A percentile compares a stretch with the other conserved stretches of the same genome.
phyloP scores from a whole-genome alignment of 2,888 invertebrate genomes.

The Hypomecis punctinalis region DNA sequence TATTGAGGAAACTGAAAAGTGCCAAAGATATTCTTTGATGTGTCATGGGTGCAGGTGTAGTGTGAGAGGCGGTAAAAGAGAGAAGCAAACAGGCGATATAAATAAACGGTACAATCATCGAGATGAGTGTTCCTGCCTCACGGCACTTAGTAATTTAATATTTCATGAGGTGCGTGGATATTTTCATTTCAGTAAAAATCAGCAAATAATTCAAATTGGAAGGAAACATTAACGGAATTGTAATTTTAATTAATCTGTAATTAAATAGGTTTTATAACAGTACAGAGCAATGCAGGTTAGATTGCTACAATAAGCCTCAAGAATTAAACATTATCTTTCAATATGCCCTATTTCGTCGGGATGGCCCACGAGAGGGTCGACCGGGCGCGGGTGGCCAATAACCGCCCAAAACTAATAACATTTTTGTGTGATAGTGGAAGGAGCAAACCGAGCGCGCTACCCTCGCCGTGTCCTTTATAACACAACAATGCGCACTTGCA shows the following conservation, averaged over 20 bases:
- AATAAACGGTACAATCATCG: no score
- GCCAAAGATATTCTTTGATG: not conserved
- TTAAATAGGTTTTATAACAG: slow-evolving; percentile 10
- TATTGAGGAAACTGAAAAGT: not conserved
- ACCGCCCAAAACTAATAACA: slow-evolving; percentile 83
- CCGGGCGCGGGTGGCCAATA: slow-evolving; percentile 73
- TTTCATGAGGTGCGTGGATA: no score
- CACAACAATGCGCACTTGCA: slow-evolving; percentile 76
- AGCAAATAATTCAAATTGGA: no score
- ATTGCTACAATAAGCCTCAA: slow-evolving; percentile 27
- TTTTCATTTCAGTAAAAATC: no score
- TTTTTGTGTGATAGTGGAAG: slow-evolving; percentile 79
- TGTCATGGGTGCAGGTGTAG: no score
- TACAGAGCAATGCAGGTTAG: slow-evolving; percentile 19
- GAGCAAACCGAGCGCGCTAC: slow-evolving; percentile 70
- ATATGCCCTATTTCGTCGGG: slow-evolving; percentile 68
- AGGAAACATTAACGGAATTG: no score
- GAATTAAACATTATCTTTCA: slow-evolving; percentile 67
- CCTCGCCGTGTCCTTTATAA: slow-evolving; percentile 72
- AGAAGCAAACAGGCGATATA: no score
- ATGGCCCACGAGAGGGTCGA: slow-evolving; percentile 66
- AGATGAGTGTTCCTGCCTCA: no score
- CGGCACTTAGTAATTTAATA: no score
- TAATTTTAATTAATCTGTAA: not conserved
- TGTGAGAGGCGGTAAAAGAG: no score